These are phyloP conservation scores for Phasianus colchicus DNA, from an alignment of 2,113 vertebrate genomes.

Conservation along the genomic window DNA sequence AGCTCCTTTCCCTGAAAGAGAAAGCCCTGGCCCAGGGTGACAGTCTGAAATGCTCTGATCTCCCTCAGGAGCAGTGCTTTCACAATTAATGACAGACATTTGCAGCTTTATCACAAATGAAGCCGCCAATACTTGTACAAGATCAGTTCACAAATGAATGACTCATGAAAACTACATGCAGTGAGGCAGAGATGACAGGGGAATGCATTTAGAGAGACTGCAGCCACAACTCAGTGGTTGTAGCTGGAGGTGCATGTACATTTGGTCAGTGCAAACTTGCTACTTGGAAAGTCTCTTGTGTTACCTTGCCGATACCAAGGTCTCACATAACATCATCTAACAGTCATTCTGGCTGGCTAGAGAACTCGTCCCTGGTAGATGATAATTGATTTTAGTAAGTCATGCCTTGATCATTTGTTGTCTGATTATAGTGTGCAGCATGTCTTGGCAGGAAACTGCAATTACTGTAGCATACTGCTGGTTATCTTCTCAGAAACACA, in stretches of 20 bases:
- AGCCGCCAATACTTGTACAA: not conserved
- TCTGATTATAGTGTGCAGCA: not conserved
- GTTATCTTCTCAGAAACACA: conserved; percentile 2
- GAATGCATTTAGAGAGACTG: not conserved
- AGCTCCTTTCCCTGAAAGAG: not conserved
- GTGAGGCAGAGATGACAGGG: not conserved
- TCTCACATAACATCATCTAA: not conserved
- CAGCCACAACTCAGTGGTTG: not conserved
- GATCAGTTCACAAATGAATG: not conserved
- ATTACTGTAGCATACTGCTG: not conserved
- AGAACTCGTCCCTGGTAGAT: not conserved
- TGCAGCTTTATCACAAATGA: not conserved
- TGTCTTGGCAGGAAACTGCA: not conserved
- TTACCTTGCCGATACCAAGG: not conserved
- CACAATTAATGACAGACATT: not conserved
- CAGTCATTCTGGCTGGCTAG: not conserved
- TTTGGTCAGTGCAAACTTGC: not conserved
- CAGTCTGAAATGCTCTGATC: not conserved
- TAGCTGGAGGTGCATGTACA: not conserved
- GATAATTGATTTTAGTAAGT: not conserved
- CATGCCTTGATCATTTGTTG: not conserved
- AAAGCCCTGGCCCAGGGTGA: not conserved
- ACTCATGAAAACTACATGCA: not conserved
- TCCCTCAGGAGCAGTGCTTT: not conserved
- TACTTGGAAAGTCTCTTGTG: not conserved